Evolutionary conservation across 30 jellyfish, hydroid and myxozoan species (phyloP).

Genomic region (Aurelia sp.): DNA sequence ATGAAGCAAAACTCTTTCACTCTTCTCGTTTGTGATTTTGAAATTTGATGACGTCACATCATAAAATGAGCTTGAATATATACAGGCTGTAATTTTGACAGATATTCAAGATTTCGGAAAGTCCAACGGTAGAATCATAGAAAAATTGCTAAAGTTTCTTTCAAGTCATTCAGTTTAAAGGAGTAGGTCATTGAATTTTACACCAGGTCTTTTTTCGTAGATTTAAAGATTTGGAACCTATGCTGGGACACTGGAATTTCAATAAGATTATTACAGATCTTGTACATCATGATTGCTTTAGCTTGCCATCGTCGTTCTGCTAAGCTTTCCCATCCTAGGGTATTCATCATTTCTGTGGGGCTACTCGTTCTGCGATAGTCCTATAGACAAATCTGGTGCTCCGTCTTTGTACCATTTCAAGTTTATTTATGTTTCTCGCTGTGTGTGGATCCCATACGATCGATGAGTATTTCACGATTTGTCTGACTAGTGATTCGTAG

Average conservation of each 20-base stretch:
- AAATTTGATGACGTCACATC: no score
- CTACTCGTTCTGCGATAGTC: conserved; percentile 42
- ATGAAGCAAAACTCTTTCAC: no score
- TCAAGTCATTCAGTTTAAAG: no score
- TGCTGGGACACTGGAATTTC: no score
- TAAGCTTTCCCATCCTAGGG: conserved; percentile 51
- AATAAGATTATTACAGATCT: no score
- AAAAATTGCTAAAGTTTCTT: no score
- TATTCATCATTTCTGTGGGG: conserved; percentile 57
- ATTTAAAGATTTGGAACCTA: no score
- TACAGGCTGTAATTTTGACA: background rate
- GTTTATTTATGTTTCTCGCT: conserved; percentile 22
- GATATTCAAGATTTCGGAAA: no score
- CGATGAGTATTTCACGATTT: conserved; percentile 39
- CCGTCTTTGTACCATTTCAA: conserved; percentile 38
- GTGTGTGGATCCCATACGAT: conserved; percentile 34
- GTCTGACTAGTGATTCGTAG: conserved; percentile 53
- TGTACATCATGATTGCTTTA: background rate
- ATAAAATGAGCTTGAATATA: background rate
- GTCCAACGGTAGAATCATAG: no score
- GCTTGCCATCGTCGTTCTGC: conserved; percentile 47
- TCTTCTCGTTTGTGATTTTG: no score
- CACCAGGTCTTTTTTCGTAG: no score
- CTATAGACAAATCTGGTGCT: conserved; percentile 40
- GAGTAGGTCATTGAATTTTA: no score